Evolutionary conservation across 2,888 invertebrate genomes (phyloP), one percentile per base, ranked within the genome.

Genomic region (Aporophyla lueneburgensis): DNA sequence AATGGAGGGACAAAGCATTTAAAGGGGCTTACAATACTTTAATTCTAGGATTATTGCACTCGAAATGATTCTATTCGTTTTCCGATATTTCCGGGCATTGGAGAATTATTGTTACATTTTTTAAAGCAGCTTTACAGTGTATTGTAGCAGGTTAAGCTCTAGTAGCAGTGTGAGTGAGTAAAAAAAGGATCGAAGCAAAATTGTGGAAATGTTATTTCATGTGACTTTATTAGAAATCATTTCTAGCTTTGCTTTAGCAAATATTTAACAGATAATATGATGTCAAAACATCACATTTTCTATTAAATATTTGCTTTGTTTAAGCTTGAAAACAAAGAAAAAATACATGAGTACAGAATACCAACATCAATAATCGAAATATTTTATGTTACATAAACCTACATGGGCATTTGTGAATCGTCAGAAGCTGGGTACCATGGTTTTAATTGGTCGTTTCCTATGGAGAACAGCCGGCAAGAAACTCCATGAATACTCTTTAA

Each of bases 21-120:
- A 56, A 78, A 74, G 54, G 54, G 73, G 73, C 63, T 82, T 79
- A 81, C 59, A 74, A 77, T 49, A 75, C 81, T 83, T 78, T 88
- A 83, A 88, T 80, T 83, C 78, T 70, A 68, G 70, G 91, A 91
- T 89, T 91, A 90, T 87, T 87, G 85, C 88, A 85, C 86, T 87
- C 77, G 80, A 78, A 81, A 85, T 71, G 79, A 80, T 77, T 85
- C 67, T 59, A 83, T 86, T 85, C 87, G 81, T 87, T 87, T 85
- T 80, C 86, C 85, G 84, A 87, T 89, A 88, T 86, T 87, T 84
- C 80, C 78, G 83, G 76, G 78, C 81, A 82, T 87, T 82, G 82
- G 77, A 83, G 80, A 82, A 40, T 68, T 89, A 85, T 88, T 88
- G 81, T 83, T 51, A 53, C 54, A 80, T 71, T 85, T 84, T 71